Percentiles rank a stretch among this genome's conserved stretches.
Conservation (phyloP, 2,797 vertebrate species). For the Chrosomus eos region DNA sequence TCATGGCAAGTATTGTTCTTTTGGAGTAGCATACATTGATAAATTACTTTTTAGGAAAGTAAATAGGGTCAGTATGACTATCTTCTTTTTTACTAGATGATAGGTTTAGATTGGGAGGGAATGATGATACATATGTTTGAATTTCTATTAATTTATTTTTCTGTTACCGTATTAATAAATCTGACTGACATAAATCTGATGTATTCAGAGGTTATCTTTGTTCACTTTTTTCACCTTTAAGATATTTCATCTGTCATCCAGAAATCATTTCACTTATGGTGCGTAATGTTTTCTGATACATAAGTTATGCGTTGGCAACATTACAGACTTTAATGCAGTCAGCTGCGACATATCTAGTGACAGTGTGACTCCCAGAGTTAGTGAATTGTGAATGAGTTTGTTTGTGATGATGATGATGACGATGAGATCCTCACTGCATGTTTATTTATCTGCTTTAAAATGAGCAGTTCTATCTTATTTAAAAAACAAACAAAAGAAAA, state of each 20-base stretch:
- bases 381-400: not conserved
- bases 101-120: not conserved
- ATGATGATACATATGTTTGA: not conserved
- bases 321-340: not conserved
- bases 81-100: not conserved
- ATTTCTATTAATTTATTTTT: not conserved
- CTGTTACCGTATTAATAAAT: not conserved
- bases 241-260: not conserved
- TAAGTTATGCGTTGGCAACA: not conserved
- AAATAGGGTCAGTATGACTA: not conserved
- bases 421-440: not conserved
- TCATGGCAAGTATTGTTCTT: not conserved
- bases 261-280: constrained; percentile 1
- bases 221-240: not conserved
- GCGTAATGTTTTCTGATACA: not conserved
- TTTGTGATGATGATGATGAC: not conserved
- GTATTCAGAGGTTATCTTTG: not conserved
- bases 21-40: not conserved
- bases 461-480: not conserved
- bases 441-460: not conserved
- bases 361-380: not conserved
- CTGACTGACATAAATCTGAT: not conserved
- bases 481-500: not conserved
- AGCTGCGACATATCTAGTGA: not conserved
- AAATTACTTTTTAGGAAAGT: not conserved